Percentiles rank a stretch among this genome's conserved stretches.
Evolutionary conservation across 2,797 vertebrate species (phyloP).

Genomic region (Arremon brunneinucha): DNA sequence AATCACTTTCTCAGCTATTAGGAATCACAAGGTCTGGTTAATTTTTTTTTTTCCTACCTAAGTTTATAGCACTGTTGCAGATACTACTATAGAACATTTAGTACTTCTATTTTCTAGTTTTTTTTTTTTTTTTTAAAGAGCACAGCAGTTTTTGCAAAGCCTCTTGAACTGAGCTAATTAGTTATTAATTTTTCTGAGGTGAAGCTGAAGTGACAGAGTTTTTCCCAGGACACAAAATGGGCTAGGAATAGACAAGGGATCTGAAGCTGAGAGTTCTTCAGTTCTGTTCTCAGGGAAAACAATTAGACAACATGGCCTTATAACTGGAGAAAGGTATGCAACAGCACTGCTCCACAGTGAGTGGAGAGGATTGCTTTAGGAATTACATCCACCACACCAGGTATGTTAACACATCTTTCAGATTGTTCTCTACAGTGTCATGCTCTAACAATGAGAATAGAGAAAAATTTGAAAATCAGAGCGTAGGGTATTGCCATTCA

Average conservation of each 20-base stretch:
- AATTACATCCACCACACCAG: background rate
- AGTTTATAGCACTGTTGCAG: background rate
- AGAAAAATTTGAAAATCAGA: background rate
- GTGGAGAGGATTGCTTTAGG: background rate
- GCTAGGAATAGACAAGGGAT: background rate
- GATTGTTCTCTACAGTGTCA: background rate
- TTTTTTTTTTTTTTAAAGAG: background rate
- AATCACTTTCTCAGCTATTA: background rate
- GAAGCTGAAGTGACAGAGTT: background rate
- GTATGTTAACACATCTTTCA: background rate
- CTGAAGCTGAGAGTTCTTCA: conserved; percentile 13
- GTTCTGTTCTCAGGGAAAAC: background rate
- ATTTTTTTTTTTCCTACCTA: background rate
- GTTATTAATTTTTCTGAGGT: background rate
- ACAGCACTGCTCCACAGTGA: background rate
- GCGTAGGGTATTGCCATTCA: background rate
- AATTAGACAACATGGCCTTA: background rate
- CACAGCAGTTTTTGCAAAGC: background rate
- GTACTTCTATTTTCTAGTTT: background rate
- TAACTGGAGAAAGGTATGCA: background rate
- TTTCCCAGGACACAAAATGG: background rate
- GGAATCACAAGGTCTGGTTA: background rate
- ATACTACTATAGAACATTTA: background rate
- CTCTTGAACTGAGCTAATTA: background rate
- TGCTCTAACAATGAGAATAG: background rate